phyloP scores from a whole-genome alignment of 2,888 invertebrate species.

The Apamea epomidion region DNA sequence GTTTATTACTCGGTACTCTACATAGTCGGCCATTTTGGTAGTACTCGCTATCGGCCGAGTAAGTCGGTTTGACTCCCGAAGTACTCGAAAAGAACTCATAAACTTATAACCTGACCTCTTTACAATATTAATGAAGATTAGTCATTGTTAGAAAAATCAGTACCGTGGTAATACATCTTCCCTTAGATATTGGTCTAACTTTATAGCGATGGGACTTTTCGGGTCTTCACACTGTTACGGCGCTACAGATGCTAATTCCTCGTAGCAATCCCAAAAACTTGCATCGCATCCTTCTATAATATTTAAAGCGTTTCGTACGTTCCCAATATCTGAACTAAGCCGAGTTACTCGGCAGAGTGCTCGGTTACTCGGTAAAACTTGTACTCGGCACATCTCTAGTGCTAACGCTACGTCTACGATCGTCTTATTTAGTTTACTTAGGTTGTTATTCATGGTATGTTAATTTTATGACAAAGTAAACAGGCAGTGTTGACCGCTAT shows the following conservation, averaged over 20 bases:
- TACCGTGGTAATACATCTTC: neutral
- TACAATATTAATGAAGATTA: no score
- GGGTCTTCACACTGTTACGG: neutral
- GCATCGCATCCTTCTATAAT: neutral
- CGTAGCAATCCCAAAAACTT: neutral
- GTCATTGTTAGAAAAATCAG: no score
- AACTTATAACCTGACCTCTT: no score
- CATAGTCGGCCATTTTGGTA: no score
- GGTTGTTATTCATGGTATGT: neutral
- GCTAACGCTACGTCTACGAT: no score
- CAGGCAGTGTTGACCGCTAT: conserved; percentile 2
- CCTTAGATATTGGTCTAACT: neutral
- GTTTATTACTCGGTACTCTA: no score
- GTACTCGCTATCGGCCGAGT: no score
- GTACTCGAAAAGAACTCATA: no score
- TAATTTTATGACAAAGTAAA: conserved; percentile 11
- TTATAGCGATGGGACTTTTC: neutral
- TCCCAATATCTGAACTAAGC: neutral
- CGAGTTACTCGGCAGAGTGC: neutral
- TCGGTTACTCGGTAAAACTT: neutral
- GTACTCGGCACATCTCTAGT: neutral
- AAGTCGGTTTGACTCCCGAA: no score
- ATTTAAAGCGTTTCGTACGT: neutral
- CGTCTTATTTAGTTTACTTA: conserved; percentile 7
- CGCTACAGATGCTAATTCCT: neutral